Evolutionary conservation across 2,888 invertebrate species (phyloP).

Genomic region (Cactoblastis cactorum): DNA sequence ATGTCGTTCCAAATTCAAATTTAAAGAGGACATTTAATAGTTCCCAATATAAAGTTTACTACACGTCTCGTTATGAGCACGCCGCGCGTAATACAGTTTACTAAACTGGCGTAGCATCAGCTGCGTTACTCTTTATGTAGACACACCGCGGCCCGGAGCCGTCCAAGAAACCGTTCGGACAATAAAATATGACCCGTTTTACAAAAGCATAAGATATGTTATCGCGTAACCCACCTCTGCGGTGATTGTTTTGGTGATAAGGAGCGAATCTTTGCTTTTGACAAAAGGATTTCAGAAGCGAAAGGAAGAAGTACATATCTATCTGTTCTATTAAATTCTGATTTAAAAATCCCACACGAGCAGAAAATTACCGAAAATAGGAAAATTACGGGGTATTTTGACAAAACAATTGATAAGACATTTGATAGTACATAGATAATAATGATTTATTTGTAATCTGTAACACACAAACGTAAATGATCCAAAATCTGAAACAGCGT

Average conservation of each 20-base stretch:
- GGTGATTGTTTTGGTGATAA: slow-evolving; percentile 11
- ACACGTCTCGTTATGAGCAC: not conserved
- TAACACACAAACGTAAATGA: no score
- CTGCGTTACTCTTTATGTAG: slow-evolving; percentile 10
- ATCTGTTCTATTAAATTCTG: no score
- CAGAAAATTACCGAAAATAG: no score
- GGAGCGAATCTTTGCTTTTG: not conserved
- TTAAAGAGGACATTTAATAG: no score
- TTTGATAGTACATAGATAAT: no score
- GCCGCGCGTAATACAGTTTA: not conserved
- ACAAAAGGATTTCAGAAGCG: not conserved
- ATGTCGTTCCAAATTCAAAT: no score
- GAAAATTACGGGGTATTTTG: no score
- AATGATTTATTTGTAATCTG: no score
- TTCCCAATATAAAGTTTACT: no score
- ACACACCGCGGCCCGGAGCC: not conserved
- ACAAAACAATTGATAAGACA: no score
- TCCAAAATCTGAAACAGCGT: no score
- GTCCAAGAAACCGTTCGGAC: not conserved
- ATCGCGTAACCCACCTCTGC: slow-evolving; percentile 1
- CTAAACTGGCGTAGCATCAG: not conserved
- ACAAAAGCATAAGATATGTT: slow-evolving; percentile 2
- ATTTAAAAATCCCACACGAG: no score
- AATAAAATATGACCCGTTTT: slow-evolving; percentile 8
- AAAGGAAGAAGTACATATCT: not conserved